Conservation (phyloP, 2,888 invertebrate species). For the Syrista parreyssii region DNA sequence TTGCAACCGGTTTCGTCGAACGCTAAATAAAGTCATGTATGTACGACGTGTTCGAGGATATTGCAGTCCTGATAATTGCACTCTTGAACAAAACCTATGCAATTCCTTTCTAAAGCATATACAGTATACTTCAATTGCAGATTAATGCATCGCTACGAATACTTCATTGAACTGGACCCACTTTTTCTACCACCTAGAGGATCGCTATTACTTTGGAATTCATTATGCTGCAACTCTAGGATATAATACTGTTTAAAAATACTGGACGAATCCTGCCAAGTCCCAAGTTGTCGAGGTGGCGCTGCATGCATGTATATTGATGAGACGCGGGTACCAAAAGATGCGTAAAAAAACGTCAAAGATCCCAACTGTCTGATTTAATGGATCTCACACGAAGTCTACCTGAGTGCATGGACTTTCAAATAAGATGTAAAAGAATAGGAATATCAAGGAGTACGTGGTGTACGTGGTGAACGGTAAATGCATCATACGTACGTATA, state of each 20-base stretch:
- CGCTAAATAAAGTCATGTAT: slow-evolving; percentile 52
- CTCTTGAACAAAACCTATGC: background rate
- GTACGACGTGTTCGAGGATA: slow-evolving; percentile 22
- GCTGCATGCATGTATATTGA: background rate
- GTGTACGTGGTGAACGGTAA: background rate
- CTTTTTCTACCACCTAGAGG: background rate
- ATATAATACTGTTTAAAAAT: background rate
- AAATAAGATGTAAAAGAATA: background rate
- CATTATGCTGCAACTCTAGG: background rate
- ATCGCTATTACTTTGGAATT: no score
- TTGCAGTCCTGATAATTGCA: slow-evolving; percentile 3
- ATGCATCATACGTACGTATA: background rate
- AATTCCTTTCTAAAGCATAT: background rate
- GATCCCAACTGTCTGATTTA: background rate
- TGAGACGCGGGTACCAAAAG: background rate
- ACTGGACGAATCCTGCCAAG: background rate
- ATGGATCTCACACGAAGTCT: no score
- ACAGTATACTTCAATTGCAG: background rate
- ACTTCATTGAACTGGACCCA: background rate
- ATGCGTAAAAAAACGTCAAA: background rate
- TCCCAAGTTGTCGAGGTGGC: background rate
- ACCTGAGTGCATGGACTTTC: background rate
- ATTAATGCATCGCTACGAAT: background rate
- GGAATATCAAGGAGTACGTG: background rate
- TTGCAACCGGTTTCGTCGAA: slow-evolving; percentile 53